Base-by-base conservation (phyloP, 64 coral and sea anemone species). In the Catalaphyllia jardinei region DNA sequence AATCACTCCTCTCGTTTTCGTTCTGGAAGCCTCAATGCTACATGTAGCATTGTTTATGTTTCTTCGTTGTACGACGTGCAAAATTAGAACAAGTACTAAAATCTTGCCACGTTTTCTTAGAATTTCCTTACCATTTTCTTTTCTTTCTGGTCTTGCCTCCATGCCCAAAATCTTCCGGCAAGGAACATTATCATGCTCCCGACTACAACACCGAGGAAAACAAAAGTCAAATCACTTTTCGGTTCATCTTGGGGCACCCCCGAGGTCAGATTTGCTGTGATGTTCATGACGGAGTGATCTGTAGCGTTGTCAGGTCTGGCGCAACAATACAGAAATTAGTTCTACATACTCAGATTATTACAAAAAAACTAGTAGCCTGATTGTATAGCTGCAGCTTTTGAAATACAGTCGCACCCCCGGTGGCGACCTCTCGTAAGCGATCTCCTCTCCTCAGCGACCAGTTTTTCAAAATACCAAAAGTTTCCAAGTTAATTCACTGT, bases 141-240 rank as follows among this genome's bases (percentile, higher is more conserved):
- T 39, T 85, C 81, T 27, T n/a, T 69, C 17, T n/a, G 22, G 14
- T 85, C 81, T 71, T 71, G 52, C 38, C 39, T 85, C 22, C 39
- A 49, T 19, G 62, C 81, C 4, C 38, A 71, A 14, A 85, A 7
- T 35, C 31, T 71, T 24, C 62, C 81, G 24, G 14, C 31, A 17
- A 85, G 24, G 10, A 85, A 19, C 31, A 65, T 51, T 12, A 24
- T 28, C 62, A 69, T 71, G 11, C 35, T 64, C 24, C 31, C 39
- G 12, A 22, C n/a, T 35, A 42, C 62, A 12, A 85, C 63, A 5
- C 62, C 81, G 49, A 85, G 33, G 22, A 85, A 85, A 0, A 85
- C 81, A 50, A 85, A n/a, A 1, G 63, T 85, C 81, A 85, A 71
- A 28, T 71, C 20, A 67, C n/a, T 85, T 20, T 85, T 62, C 17